Evolutionary conservation across 30 jellyfish, hydroid and myxozoan species (phyloP), one percentile per base, ranked within the genome.

Genomic region (Catostylus mosaicus): DNA sequence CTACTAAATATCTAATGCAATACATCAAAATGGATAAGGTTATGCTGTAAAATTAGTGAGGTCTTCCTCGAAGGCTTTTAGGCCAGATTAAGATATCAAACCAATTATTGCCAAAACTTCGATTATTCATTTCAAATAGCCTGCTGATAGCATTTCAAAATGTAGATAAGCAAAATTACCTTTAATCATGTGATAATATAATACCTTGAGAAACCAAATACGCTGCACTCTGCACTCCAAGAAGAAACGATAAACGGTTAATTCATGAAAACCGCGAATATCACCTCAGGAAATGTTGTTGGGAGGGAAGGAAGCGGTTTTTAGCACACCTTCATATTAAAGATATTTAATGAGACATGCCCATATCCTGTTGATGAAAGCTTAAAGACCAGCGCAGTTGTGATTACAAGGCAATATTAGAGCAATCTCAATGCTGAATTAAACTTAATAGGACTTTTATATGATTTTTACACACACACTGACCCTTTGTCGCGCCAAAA

Each of bases 321-420:
- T 59, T 59, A 10, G 71, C 71, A 59, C 71, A 59, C 71, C 71
- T 27, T 59, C 38, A 22, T 8, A 6, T 16, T 43, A 16, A 43
- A 43, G 8, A 43, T 6, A 20, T 16, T 3, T 59, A 33, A 48
- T 68, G 80, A 68, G 80, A 48, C 80, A 38, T 19, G 56, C 80
- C 80, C 80, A 68, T 68, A 68, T 68, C 80, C 80, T 35, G 65
- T 68, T 68, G 80, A 11, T 36, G 77, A 43, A 59, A 37, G 10
- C 71, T 59, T 2, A 22, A 59, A 27, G 71, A 59, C 23, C 71
- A 59, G 23, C 71, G 71, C n/a, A n/a, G 19, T 27, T 52, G 71
- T 27, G 71, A 59, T 59, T 22, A 59, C 40, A 59, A 59, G 26
- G 23, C 36, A 59, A 22, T 27, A 59, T 22, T 37, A 27, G 71